Evolutionary conservation across 2,797 vertebrate species (phyloP).

Genomic region (Microtus obscurus): DNA sequence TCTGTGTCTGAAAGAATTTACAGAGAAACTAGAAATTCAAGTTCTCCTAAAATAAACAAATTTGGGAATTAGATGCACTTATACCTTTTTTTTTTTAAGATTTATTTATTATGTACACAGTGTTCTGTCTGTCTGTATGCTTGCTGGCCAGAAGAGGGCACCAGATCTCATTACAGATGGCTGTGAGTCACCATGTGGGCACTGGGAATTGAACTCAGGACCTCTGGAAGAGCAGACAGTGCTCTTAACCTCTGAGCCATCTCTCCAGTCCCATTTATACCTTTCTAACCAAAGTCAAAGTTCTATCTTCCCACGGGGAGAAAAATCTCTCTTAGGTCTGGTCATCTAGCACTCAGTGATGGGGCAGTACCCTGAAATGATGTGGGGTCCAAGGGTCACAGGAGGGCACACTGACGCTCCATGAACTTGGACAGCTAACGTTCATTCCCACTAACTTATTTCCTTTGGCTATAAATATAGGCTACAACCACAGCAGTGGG

Average conservation of each 20-base stretch:
- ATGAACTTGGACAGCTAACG: not conserved
- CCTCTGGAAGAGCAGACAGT: too few relatives aligned
- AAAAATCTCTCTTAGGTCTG: too few relatives aligned
- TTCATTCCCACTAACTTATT: not conserved
- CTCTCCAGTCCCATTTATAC: not conserved
- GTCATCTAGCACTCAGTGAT: not conserved
- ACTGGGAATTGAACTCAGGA: too few relatives aligned
- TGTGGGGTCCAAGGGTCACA: not conserved
- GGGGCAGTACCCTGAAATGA: too few relatives aligned
- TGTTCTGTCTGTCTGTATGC: too few relatives aligned
- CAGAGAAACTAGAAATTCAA: conserved; percentile 23
- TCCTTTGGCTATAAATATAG: not conserved
- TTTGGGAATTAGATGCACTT: not conserved
- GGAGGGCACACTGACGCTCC: not conserved
- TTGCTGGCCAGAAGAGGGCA: too few relatives aligned
- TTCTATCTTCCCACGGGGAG: not conserved
- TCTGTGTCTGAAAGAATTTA: not conserved
- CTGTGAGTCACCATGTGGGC: too few relatives aligned
- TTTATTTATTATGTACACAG: too few relatives aligned
- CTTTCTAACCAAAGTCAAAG: not conserved
- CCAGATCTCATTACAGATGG: too few relatives aligned
- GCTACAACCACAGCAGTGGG: not conserved
- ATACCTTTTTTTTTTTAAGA: not conserved
- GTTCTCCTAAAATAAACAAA: not conserved
- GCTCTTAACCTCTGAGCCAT: too few relatives aligned